phyloP scores from a whole-genome alignment of 2,888 invertebrate genomes.

The Elgonia sp. region DNA sequence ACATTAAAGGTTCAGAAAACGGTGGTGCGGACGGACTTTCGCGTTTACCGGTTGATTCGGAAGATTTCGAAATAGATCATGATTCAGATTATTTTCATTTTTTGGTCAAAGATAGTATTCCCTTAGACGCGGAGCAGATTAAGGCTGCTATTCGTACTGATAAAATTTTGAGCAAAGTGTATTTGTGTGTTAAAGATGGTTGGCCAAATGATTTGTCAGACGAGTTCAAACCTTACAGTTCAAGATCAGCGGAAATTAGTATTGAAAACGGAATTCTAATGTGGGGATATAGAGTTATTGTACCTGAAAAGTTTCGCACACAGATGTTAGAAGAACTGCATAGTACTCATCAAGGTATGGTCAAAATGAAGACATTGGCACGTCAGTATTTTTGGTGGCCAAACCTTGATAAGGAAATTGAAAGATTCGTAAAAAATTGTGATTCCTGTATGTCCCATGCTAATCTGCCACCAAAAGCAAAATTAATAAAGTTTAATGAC shows the following conservation, averaged over 20 bases:
- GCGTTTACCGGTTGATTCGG: slow-evolving; percentile 41
- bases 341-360: slow-evolving; percentile 77
- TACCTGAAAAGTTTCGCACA: slow-evolving; percentile 74
- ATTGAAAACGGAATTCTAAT: slow-evolving; percentile 69
- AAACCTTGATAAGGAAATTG: slow-evolving; percentile 75
- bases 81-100: slow-evolving; percentile 65
- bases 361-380: slow-evolving; percentile 64
- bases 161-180: slow-evolving; percentile 57
- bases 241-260: slow-evolving; percentile 38
- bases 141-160: slow-evolving; percentile 50
- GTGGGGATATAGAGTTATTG: slow-evolving; percentile 79
- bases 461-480: slow-evolving; percentile 67
- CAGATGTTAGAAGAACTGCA: slow-evolving; percentile 78
- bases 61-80: background rate
- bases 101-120: slow-evolving; percentile 46
- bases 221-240: slow-evolving; percentile 31
- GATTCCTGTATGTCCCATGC: slow-evolving; percentile 62
- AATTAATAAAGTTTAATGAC: slow-evolving; percentile 71
- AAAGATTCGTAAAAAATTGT: slow-evolving; percentile 63
- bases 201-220: slow-evolving; percentile 51
- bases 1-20: slow-evolving; percentile 65
- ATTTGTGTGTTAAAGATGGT: slow-evolving; percentile 43
- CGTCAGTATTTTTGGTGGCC: slow-evolving; percentile 80
- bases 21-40: slow-evolving; percentile 64
- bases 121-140: slow-evolving; percentile 45